A percentile compares a stretch with the other conserved stretches of the same genome.
Conservation (phyloP, 1,140 invertebrate species). For the Drosophila punjabiensis region DNA sequence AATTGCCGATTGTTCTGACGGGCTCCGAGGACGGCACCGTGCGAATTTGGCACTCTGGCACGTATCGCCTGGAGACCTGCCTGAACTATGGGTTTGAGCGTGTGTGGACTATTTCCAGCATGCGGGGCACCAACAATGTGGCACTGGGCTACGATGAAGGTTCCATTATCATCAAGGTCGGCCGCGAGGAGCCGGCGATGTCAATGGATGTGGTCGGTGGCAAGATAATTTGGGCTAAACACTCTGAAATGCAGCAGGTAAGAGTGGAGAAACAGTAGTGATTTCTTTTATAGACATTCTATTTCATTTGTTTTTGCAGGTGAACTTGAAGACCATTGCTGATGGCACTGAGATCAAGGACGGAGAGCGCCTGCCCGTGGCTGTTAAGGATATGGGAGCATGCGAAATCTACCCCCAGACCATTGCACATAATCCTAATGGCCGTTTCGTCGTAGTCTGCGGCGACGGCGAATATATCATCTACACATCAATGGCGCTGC, state of each 20-base stretch:
- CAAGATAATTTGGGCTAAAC: constrained; percentile 99
- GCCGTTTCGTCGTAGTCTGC: constrained; percentile 99
- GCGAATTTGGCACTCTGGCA: constrained; percentile 98
- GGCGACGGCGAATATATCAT: constrained; percentile 99
- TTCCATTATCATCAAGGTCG: constrained; percentile 98
- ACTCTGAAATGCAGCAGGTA: constrained; percentile 99
- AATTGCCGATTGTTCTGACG: constrained; percentile 98
- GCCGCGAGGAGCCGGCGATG: constrained; percentile 98
- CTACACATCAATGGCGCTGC: constrained; percentile 99
- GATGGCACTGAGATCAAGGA: constrained; percentile 92
- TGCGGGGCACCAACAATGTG: constrained; percentile 98
- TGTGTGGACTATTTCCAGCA: constrained; percentile 98
- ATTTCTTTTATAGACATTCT: not conserved
- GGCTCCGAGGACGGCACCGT: constrained; percentile 99
- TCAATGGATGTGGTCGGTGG: constrained; percentile 99
- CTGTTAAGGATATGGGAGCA: constrained; percentile 99
- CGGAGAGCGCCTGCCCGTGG: constrained; percentile 96
- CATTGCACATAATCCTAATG: constrained; percentile 99
- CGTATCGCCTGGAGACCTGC: constrained; percentile 97
- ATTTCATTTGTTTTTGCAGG: constrained; percentile 86
- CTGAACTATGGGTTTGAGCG: constrained; percentile 99
- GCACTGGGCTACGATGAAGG: constrained; percentile 99
- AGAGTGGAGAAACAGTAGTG: not conserved
- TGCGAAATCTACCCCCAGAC: constrained; percentile 99
- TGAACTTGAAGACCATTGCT: constrained; percentile 87